These are phyloP conservation scores for Microcebus tavaratra DNA, from an alignment of 2,113 vertebrate species.

Conservation along the genomic window DNA sequence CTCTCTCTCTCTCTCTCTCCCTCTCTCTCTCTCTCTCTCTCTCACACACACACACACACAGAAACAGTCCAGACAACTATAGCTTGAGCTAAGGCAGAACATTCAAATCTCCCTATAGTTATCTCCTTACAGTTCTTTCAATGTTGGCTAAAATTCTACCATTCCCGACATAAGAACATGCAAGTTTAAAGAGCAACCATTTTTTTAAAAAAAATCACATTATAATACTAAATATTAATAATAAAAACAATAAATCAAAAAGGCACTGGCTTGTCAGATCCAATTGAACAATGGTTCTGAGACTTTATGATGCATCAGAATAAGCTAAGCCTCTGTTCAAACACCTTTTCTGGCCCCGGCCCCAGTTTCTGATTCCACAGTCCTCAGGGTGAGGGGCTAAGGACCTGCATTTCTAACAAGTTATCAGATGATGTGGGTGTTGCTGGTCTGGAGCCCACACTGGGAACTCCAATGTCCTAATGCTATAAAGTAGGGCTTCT, in stretches of 20 bases:
- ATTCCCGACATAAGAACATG: not conserved
- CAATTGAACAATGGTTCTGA: not conserved
- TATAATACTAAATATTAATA: not conserved
- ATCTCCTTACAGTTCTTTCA: not conserved
- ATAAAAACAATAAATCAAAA: not conserved
- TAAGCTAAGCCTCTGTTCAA: too few relatives aligned
- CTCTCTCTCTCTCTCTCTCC: too few relatives aligned
- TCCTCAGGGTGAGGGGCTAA: too few relatives aligned
- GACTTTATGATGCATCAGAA: not conserved
- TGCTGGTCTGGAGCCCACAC: too few relatives aligned
- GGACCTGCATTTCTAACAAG: too few relatives aligned
- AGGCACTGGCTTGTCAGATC: not conserved
- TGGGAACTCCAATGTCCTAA: too few relatives aligned
- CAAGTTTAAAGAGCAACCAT: not conserved
- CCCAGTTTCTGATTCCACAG: too few relatives aligned
- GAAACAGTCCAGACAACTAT: not conserved
- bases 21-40: too few relatives aligned
- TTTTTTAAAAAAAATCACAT: not conserved
- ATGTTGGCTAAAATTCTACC: not conserved
- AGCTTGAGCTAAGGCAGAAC: not conserved
- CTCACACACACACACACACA: not conserved
- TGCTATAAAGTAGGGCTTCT: not conserved
- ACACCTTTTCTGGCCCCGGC: too few relatives aligned
- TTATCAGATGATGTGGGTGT: too few relatives aligned
- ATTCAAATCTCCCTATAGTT: not conserved